These are phyloP conservation scores for Ellobius talpinus DNA, from an alignment of 2,113 vertebrate species.

Conservation along the genomic window DNA sequence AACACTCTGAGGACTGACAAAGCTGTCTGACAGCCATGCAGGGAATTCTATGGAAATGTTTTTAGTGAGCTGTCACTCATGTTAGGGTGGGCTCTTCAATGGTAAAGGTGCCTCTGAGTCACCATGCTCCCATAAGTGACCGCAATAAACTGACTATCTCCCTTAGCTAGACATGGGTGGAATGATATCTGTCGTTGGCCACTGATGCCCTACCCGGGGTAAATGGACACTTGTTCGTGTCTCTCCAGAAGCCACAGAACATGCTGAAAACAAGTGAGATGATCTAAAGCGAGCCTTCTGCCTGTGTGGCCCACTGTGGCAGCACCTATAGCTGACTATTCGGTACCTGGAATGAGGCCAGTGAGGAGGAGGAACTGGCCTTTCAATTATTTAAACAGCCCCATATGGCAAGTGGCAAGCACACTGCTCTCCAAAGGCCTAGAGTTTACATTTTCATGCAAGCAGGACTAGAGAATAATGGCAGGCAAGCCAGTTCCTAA, in stretches of 20 bases:
- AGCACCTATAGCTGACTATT: not conserved
- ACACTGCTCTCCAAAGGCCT: fast-evolving
- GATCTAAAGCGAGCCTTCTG: too few relatives aligned
- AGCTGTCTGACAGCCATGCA: not conserved
- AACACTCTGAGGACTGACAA: too few relatives aligned
- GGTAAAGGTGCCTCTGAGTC: not conserved
- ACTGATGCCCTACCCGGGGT: not conserved
- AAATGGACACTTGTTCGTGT: not conserved
- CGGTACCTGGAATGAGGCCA: fast-evolving
- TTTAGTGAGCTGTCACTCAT: not conserved
- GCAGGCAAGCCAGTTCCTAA: not conserved
- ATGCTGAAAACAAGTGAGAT: not conserved
- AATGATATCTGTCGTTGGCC: not conserved
- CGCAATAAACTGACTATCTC: not conserved
- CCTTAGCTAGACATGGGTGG: not conserved
- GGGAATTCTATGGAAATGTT: not conserved
- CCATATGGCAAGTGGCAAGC: not conserved
- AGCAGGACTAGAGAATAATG: not conserved
- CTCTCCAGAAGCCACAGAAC: not conserved
- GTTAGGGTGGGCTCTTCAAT: not conserved
- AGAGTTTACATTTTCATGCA: not conserved
- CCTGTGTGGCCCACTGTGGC: fast-evolving
- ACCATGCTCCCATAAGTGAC: not conserved
- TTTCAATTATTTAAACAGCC: not conserved
- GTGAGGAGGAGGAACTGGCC: not conserved